Percentiles rank a stretch among this genome's conserved stretches.
These are phyloP conservation scores for Nemoura dubitans DNA, from an alignment of 2,888 invertebrate genomes.

Conservation along the genomic window DNA sequence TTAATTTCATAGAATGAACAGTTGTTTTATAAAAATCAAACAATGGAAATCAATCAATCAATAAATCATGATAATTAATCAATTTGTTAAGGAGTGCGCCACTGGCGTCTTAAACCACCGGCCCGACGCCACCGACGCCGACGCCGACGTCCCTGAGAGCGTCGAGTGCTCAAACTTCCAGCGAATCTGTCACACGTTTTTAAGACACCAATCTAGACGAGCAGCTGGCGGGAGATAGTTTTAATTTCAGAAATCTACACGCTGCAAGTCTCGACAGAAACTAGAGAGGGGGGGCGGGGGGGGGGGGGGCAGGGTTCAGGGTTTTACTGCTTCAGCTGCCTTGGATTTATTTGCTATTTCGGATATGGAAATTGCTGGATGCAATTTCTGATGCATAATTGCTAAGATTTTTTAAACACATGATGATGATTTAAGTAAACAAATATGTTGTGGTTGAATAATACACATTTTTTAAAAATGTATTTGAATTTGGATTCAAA, in stretches of 20 bases:
- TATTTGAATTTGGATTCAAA: no score
- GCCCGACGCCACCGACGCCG: slow-evolving; percentile 26
- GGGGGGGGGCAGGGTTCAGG: background rate
- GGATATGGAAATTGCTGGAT: no score
- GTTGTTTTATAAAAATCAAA: no score
- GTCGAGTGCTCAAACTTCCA: slow-evolving; percentile 26
- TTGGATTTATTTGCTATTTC: background rate
- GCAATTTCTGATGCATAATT: no score
- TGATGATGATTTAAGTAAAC: no score
- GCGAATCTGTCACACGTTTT: slow-evolving; percentile 7
- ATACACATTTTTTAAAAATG: no score
- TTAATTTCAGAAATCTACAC: background rate
- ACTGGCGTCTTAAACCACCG: background rate
- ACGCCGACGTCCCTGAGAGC: background rate
- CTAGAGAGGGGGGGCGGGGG: background rate
- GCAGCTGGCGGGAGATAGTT: background rate
- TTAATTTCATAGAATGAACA: no score
- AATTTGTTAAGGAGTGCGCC: no score
- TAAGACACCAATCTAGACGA: background rate
- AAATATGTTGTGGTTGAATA: no score
- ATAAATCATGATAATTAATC: no score
- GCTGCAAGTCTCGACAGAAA: background rate
- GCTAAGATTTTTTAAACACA: no score
- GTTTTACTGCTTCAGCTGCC: background rate
- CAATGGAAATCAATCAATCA: no score